Percentiles rank a stretch among this genome's conserved stretches.
These are phyloP conservation scores for Agrochola litura DNA, from an alignment of 2,888 invertebrate genomes.

Conservation along the genomic window DNA sequence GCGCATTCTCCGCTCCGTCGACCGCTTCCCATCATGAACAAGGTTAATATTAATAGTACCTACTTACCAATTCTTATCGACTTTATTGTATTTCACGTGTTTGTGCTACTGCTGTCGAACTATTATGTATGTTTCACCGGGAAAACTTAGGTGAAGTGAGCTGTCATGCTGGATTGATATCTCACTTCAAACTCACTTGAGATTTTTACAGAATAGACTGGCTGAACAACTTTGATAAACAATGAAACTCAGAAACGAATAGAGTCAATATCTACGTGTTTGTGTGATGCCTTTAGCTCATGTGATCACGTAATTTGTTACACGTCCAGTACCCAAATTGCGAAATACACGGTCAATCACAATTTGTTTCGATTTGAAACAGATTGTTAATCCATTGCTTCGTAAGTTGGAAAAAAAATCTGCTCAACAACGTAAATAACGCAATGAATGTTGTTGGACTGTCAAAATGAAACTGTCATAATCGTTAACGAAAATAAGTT, in stretches of 20 bases:
- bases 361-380: too few relatives aligned
- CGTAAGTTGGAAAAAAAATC: too few relatives aligned
- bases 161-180: too few relatives aligned
- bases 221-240: neutral
- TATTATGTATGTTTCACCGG: too few relatives aligned
- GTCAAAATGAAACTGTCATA: too few relatives aligned
- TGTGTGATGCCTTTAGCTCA: neutral
- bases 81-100: neutral
- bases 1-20: conserved; percentile 91
- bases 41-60: conserved; percentile 76
- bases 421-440: too few relatives aligned
- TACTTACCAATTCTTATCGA: neutral
- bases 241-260: neutral
- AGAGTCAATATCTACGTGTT: neutral
- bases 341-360: too few relatives aligned
- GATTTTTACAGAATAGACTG: neutral
- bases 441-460: too few relatives aligned
- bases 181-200: neutral
- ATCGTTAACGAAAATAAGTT: too few relatives aligned
- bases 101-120: neutral
- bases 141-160: neutral
- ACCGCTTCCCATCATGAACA: conserved; percentile 87
- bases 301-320: neutral
- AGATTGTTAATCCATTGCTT: too few relatives aligned
- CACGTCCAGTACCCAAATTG: neutral